A percentile compares a stretch with the other conserved stretches of the same genome.
These are phyloP conservation scores for Tuta absoluta DNA, from an alignment of 2,888 invertebrate genomes.

Conservation along the genomic window DNA sequence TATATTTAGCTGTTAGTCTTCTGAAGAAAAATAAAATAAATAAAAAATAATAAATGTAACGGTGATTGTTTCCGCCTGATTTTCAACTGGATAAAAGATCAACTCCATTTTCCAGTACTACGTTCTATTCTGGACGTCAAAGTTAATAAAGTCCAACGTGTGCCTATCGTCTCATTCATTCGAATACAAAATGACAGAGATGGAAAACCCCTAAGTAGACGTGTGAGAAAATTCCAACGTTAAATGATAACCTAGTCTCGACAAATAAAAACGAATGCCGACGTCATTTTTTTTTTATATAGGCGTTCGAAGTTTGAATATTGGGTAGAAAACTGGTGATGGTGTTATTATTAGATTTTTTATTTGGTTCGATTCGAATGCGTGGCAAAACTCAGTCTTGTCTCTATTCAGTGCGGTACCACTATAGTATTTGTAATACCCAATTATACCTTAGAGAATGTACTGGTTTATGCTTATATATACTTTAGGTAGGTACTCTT, in stretches of 20 bases:
- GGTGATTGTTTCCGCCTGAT: conserved; percentile 9
- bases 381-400: conserved; percentile 3
- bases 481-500: too few species aligned
- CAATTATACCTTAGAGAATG: too few species aligned
- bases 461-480: too few species aligned
- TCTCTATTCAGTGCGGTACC: neutral
- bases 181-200: conserved; percentile 10
- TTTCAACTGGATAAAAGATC: conserved; percentile 28
- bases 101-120: conserved; percentile 25
- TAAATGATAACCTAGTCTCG: neutral
- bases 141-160: conserved; percentile 29
- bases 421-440: too few species aligned
- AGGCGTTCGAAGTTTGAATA: conserved; percentile 15
- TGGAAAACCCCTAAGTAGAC: too few species aligned
- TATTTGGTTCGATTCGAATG: neutral
- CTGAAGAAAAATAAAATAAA: too few species aligned
- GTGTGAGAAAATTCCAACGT: neutral
- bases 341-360: too few species aligned
- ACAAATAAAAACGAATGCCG: conserved; percentile 23
- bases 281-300: conserved; percentile 26
- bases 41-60: neutral
- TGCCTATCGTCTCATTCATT: conserved; percentile 5
- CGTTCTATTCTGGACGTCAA: conserved; percentile 29
- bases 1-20: too few species aligned
- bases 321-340: conserved; percentile 9